Base-by-base conservation (phyloP, 2,888 invertebrate species). In the Nezara viridula region DNA sequence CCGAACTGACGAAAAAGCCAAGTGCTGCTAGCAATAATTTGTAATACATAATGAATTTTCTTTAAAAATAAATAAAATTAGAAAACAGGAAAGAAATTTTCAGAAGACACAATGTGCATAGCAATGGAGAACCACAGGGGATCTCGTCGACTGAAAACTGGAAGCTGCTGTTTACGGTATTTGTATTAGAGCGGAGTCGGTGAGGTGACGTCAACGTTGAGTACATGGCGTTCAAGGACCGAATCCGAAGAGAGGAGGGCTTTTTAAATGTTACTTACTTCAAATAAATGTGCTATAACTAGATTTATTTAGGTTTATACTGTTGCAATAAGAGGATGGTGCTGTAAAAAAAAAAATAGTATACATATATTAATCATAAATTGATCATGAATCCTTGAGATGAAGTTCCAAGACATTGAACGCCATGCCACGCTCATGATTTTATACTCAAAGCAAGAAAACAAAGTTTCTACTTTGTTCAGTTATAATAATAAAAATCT, bases 131-230 rank as follows among this genome's bases (percentile, higher is more conserved):
- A 32, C 37, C 16, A 7, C 0, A 5, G 66, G 4, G 9, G 66
- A 73, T 73, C 66, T 10, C 32, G 32, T 73, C 19, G 32, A 73
- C 32, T 73, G 32, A 73, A 73, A 24, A 32, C 66, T 37, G 32
- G 19, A 73, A 37, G 66, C 32, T 27, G 7, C 66, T 37, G 66
- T 37, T 7, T 2, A 73, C 19, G 66, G 32, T 73, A 73, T 73
- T 73, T 73, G 66, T 73, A 73, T 19, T 73, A 73, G 66, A 37
- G 66, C 66, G 27, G 60, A 19, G 19, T 60, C 60, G 0, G 19
- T 73, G 37, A 73, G 32, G 32, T 73, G 66, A 73, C 66, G 66
- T 73, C 66, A 37, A 60, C 9, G 32, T 73, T 73, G 66, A 73
- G 37, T 73, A 73, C 66, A 73, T 73, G 2, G 19, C 24, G 37